A percentile compares a stretch with the other conserved stretches of the same genome.
phyloP scores from a whole-genome alignment of 2,888 invertebrate species.

The Carabus problematicus region DNA sequence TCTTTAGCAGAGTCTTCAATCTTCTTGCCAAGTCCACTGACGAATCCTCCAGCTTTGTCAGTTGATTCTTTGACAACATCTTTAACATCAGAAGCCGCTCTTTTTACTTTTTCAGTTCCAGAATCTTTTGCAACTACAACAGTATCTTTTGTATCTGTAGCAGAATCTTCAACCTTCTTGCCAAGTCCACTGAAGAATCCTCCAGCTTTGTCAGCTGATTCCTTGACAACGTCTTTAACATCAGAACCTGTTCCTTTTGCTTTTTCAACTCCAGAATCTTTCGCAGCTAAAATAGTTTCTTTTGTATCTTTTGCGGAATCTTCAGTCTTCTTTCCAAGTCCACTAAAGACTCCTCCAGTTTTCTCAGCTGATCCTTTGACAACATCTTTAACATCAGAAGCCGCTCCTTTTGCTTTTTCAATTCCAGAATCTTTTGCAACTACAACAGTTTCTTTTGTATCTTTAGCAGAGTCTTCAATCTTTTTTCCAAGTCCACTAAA shows the following conservation, averaged over 20 bases:
- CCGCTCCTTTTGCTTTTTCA: constrained; percentile 28
- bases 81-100: constrained; percentile 1
- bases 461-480: constrained; percentile 44
- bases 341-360: constrained; percentile 14
- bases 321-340: constrained; percentile 44
- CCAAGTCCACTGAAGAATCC: constrained; percentile 43
- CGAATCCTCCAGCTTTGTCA: constrained; percentile 1
- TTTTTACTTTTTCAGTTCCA: constrained; percentile 7
- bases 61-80: constrained; percentile 28
- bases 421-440: neutral
- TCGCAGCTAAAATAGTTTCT: constrained; percentile 63
- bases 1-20: constrained; percentile 27
- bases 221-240: constrained; percentile 47
- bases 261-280: constrained; percentile 63
- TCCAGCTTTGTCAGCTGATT: constrained; percentile 35
- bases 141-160: constrained; percentile 19
- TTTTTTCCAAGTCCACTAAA: constrained; percentile 34
- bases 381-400: constrained; percentile 32
- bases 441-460: neutral
- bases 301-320: constrained; percentile 55
- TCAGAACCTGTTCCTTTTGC: constrained; percentile 64
- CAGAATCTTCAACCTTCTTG: constrained; percentile 22
- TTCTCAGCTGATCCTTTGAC: constrained; percentile 16
- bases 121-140: constrained; percentile 4
- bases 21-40: constrained; percentile 9